Evolutionary conservation across 2,888 invertebrate genomes (phyloP).

Genomic region (Dione vanillae): DNA sequence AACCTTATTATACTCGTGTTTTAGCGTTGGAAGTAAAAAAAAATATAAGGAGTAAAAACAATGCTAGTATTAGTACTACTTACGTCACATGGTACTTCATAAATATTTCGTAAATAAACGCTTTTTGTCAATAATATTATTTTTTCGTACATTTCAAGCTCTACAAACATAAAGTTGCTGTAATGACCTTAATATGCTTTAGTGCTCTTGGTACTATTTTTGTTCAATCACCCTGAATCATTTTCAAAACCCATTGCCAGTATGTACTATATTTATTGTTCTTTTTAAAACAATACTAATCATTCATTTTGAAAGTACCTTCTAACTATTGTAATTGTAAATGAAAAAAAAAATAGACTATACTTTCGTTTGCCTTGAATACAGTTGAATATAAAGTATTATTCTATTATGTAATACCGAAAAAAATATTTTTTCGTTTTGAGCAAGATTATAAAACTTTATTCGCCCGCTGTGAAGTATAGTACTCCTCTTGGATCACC

Average conservation of each 20-base stretch:
- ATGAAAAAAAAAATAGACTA: constrained; percentile 2
- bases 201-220: constrained; percentile 7
- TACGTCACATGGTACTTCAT: too few species aligned
- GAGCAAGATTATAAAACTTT: too few species aligned
- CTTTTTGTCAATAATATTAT: not conserved
- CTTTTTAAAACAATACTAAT: constrained; percentile 2
- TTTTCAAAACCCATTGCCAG: not conserved
- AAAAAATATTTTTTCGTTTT: too few species aligned
- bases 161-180: not conserved
- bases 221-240: constrained; percentile 8
- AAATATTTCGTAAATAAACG: too few species aligned
- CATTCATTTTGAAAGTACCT: constrained; percentile 7
- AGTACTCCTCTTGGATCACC: too few species aligned
- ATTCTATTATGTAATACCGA: not conserved
- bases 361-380: not conserved
- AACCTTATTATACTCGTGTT: too few species aligned
- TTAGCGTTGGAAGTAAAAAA: too few species aligned
- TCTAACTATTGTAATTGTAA: not conserved
- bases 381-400: not conserved
- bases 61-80: too few species aligned
- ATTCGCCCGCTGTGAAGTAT: too few species aligned
- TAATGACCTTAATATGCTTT: not conserved
- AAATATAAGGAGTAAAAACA: too few species aligned
- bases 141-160: not conserved
- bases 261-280: constrained; percentile 7